Evolutionary conservation across 2,888 invertebrate species (phyloP), one percentile per base, ranked within the genome.

Genomic region (Drosophila paranaensis): DNA sequence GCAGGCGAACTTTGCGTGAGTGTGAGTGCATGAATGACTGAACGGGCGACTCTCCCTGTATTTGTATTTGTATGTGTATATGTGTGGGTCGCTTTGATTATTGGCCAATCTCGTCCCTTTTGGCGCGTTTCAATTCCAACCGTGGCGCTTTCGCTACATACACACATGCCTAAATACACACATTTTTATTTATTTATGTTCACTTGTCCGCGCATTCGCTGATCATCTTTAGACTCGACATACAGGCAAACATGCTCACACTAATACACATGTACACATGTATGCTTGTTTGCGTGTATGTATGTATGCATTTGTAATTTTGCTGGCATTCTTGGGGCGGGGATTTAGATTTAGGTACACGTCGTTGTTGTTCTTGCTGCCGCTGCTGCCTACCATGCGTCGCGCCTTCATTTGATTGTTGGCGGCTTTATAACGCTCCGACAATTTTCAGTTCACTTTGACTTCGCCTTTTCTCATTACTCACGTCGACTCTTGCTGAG

Each of bases 371-470:
- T 70, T 64, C 27, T 33, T 56, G 61, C 27, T 46, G 30, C 4
- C 4, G 8, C 45, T 30, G 33, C n/a, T 53, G 53, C 39, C 54
- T 40, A 27, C 39, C 54, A 39, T 56, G 60, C 45, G 56, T 46
- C 55, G 62, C 63, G 56, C 35, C 68, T 53, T 72, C 72, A 71
- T 74, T 74, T 83, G 76, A 77, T 71, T 78, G 79, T 81, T 81
- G 81, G 71, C 48, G 58, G 48, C 82, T 75, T 77, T 80, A 71
- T 69, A 77, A 69, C 77, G 70, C 77, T 73, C 77, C 81, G 72
- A 79, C 71, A 81, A 76, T 81, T 83, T 84, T 73, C 66, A 84
- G 82, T 84, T 82, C 77, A 79, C 71, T 71, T 79, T 83, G 73
- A 77, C 61, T 76, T 75, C 56, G 81, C 73, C 68, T 67, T 71